These are phyloP conservation scores for Drosophila pandora DNA, from an alignment of 1,140 invertebrate species.

Conservation along the genomic window DNA sequence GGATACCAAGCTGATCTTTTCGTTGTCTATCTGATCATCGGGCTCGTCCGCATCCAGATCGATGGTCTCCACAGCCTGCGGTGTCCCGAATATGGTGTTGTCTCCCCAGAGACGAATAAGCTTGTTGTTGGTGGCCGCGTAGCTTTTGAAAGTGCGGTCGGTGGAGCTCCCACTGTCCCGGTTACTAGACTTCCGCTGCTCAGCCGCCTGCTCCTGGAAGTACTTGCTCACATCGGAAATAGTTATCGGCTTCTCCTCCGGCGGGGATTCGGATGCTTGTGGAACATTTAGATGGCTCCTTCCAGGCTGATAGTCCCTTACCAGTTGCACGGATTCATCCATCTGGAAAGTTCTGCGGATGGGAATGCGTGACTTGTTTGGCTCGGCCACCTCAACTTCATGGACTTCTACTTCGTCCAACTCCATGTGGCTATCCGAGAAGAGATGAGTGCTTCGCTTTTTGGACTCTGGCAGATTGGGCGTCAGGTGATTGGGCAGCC, in stretches of 20 bases:
- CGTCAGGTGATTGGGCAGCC: slow-evolving; percentile 47
- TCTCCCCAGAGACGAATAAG: slow-evolving; percentile 55
- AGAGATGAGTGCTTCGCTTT: slow-evolving; percentile 30
- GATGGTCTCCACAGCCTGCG: neutral
- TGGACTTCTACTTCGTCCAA: neutral
- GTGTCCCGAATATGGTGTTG: slow-evolving; percentile 42
- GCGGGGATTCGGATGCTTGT: neutral
- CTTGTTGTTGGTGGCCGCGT: slow-evolving; percentile 30
- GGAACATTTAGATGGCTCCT: neutral
- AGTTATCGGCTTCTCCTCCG: slow-evolving; percentile 45
- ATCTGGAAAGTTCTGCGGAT: slow-evolving; percentile 3
- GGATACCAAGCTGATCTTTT: slow-evolving; percentile 59
- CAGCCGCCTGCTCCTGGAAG: slow-evolving; percentile 28
- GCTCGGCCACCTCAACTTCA: neutral
- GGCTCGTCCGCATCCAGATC: slow-evolving; percentile 13
- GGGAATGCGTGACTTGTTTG: slow-evolving; percentile 24
- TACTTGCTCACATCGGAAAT: slow-evolving; percentile 62
- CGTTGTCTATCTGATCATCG: slow-evolving; percentile 46
- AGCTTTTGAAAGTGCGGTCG: slow-evolving; percentile 45
- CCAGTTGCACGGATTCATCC: slow-evolving; percentile 25
- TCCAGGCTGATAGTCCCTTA: slow-evolving; percentile 13
- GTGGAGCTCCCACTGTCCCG: slow-evolving; percentile 31
- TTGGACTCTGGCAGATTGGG: slow-evolving; percentile 64
- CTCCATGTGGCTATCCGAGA: slow-evolving; percentile 6
- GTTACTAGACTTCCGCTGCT: slow-evolving; percentile 8